Evolutionary conservation across 2,888 invertebrate species (phyloP).

Genomic region (Sicus ferrugineus): DNA sequence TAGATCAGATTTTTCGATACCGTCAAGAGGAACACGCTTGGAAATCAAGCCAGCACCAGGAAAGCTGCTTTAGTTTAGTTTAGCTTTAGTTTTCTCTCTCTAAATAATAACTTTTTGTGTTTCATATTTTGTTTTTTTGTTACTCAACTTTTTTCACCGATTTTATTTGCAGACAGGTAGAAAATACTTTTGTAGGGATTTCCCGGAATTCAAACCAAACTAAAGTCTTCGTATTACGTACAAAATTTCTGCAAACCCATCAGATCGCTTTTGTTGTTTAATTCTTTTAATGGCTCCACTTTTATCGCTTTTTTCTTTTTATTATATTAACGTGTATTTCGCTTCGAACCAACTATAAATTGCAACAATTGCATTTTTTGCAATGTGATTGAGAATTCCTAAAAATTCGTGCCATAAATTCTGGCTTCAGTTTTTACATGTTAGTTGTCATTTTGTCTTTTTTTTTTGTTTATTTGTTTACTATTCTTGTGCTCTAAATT

Average conservation of each 20-base stretch:
- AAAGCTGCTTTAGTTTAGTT: no score
- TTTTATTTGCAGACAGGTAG: neutral
- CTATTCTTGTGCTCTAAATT: neutral
- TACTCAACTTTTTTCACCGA: neutral
- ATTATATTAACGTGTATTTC: neutral
- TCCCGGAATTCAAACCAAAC: conserved; percentile 45
- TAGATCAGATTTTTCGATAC: no score
- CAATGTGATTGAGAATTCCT: conserved; percentile 16
- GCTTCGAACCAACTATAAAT: conserved; percentile 4
- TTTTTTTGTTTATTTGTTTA: neutral
- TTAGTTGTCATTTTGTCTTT: neutral
- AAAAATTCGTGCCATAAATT: neutral
- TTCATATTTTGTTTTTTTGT: neutral
- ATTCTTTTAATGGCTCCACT: neutral
- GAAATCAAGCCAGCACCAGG: no score
- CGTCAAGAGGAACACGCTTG: no score
- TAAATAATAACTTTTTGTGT: neutral
- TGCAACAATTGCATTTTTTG: conserved; percentile 16
- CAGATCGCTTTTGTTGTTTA: conserved; percentile 6
- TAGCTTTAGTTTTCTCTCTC: no score
- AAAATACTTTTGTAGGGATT: conserved; percentile 41
- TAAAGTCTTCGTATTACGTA: conserved; percentile 41
- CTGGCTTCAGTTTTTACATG: neutral
- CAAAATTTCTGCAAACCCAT: neutral
- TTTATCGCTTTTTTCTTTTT: neutral